A percentile compares a stretch with the other conserved stretches of the same genome.
Evolutionary conservation across 2,797 vertebrate genomes (phyloP).

Genomic region (Labeo calbasu): DNA sequence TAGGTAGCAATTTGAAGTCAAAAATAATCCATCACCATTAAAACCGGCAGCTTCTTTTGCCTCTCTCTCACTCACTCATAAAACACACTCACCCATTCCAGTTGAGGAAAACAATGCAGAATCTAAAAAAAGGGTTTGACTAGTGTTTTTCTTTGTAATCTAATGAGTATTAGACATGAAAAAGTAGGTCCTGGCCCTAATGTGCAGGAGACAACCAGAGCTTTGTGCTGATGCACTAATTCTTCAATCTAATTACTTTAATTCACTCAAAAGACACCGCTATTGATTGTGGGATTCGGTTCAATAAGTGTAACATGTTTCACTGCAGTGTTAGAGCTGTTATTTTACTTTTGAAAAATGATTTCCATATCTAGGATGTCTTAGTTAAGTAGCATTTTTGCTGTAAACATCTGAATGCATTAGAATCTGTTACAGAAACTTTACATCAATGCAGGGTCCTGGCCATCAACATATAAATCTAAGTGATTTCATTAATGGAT

Average conservation of each 20-base stretch:
- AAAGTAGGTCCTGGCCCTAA: conserved; percentile 33
- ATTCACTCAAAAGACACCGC: conserved; percentile 59
- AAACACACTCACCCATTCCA: neutral
- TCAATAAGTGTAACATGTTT: conserved; percentile 55
- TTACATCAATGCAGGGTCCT: neutral
- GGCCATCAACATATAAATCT: neutral
- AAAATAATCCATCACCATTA: conserved; percentile 7
- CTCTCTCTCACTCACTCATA: conserved; percentile 6
- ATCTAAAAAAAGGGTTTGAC: neutral
- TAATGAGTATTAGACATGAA: conserved; percentile 49
- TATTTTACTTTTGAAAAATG: conserved; percentile 34
- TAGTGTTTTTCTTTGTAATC: conserved; percentile 40
- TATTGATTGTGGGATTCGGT: conserved; percentile 60
- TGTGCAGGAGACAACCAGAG: conserved; percentile 47
- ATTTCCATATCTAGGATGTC: neutral
- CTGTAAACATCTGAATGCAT: conserved; percentile 4
- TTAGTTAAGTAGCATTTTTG: conserved; percentile 34
- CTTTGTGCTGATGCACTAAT: conserved; percentile 57
- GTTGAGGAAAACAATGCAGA: neutral
- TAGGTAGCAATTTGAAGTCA: neutral
- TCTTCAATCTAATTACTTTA: conserved; percentile 62
- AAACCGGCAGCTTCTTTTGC: neutral
- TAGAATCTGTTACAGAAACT: neutral
- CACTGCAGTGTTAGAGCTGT: conserved; percentile 31
- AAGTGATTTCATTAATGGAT: neutral